A percentile compares a stretch with the other conserved stretches of the same genome.
Conservation (phyloP, 1,140 invertebrate genomes). For the Pissodes strobi region DNA sequence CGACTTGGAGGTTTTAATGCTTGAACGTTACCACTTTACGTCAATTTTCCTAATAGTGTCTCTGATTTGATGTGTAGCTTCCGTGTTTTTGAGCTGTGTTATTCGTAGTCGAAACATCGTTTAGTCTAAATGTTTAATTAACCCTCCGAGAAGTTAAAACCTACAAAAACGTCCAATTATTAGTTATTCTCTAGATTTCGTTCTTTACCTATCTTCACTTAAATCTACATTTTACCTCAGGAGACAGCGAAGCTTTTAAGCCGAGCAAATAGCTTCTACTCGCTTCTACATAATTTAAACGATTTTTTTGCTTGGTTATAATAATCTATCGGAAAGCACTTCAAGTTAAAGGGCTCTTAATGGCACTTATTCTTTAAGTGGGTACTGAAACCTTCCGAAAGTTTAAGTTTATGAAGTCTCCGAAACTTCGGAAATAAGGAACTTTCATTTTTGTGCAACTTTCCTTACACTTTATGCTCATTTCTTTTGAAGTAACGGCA, state of each 20-base stretch:
- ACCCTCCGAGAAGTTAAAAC: no score
- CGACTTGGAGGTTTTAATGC: constrained; percentile 8
- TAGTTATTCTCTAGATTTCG: no score
- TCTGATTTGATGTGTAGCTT: no score
- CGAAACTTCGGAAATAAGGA: background rate
- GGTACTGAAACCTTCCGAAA: constrained; percentile 29
- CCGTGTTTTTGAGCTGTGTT: no score
- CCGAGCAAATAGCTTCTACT: background rate
- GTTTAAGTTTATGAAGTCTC: constrained; percentile 26
- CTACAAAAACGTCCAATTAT: no score
- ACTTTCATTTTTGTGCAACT: constrained; percentile 6
- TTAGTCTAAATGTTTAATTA: no score
- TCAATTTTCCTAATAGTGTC: constrained; percentile 3
- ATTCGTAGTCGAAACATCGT: no score
- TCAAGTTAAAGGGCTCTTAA: constrained; percentile 22
- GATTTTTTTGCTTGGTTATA: constrained; percentile 13
- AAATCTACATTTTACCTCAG: background rate
- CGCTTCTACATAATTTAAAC: constrained; percentile 13
- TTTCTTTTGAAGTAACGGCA: constrained; percentile 6
- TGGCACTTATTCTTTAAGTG: constrained; percentile 30
- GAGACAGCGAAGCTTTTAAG: background rate
- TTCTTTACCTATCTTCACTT: background rate
- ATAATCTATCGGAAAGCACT: constrained; percentile 30
- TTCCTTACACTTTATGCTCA: constrained; percentile 10
- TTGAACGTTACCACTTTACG: constrained; percentile 8